Base-by-base conservation (phyloP, 2,888 invertebrate species). In the Octonoba sinensis region DNA sequence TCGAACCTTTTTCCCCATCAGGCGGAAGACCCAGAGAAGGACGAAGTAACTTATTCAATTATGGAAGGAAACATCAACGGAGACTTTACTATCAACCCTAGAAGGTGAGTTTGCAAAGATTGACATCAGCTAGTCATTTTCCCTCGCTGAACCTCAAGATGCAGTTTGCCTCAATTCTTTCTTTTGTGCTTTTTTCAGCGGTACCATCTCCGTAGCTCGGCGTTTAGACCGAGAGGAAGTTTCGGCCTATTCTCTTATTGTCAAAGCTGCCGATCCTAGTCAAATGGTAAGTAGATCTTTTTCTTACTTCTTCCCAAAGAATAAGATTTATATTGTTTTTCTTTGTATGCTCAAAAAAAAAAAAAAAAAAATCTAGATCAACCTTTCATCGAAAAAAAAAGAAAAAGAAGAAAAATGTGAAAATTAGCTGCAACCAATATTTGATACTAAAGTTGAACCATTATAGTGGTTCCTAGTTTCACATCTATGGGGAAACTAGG, bases 21-120 rank as follows among this genome's bases (percentile, higher is more conserved):
- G 93, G 96, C 96, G n/a, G 91, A 92, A 86, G 95, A 96, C 89
- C 95, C 95, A 16, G 96, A 96, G 89, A 94, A 94, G 86, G 95
- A 96, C 88, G 93, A 93, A 0, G 94, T 96, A 1, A 92, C 92
- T 0, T 96, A 96, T 88, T 93, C 94, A 2, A 95, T 96, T 71
- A 91, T 93, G n/a, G 94, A 94, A 0, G 96, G 96, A 44, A 96
- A 96, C 86, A 95, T 95, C 87, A 90, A 95, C n/a, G 91, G 94
- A 11, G 96, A 96, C 87, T 97, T 97, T 88, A 91, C 93, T 0
- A 93, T 97, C 75, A 95, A 95, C 36, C 91, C 94, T 79, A 81
- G 67, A 59, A 81, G 81, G 83, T 83, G 59, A 60, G 62, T 62
- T 36, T 36, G n/a, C 36, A 6, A 8, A 6, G 8, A 36, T n/a